These are phyloP conservation scores for Pocillopora verrucosa DNA, from an alignment of 64 coral and sea anemone genomes.

Conservation along the genomic window DNA sequence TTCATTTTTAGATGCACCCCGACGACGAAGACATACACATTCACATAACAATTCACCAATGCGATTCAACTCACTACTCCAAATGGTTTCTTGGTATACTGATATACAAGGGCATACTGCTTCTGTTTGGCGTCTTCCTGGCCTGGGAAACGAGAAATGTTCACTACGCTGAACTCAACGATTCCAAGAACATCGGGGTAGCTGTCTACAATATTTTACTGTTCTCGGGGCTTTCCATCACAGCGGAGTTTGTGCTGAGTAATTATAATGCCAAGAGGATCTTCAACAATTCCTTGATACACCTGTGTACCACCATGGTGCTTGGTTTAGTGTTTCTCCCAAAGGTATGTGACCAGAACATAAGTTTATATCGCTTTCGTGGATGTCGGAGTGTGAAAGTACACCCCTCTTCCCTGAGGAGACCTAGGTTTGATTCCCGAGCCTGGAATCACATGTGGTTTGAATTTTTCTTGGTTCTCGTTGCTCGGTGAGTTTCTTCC, in stretches of 20 bases:
- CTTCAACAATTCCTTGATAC: conserved; percentile 40
- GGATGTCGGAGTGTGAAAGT: no score
- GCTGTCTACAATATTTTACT: conserved; percentile 70
- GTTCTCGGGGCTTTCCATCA: conserved; percentile 50
- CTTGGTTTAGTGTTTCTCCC: conserved; percentile 60
- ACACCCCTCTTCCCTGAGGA: no score
- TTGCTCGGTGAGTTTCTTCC: no score
- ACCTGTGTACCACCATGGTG: conserved; percentile 49
- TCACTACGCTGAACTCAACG: conserved; percentile 57
- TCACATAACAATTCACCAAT: neutral
- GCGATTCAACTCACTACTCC: neutral
- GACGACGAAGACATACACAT: conserved; percentile 15
- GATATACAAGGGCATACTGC: conserved; percentile 50
- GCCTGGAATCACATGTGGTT: no score
- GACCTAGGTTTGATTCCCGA: no score
- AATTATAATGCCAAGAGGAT: conserved; percentile 46
- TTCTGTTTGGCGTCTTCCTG: conserved; percentile 73
- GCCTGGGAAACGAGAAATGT: conserved; percentile 86
- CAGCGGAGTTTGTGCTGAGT: conserved; percentile 52
- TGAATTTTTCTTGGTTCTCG: no score
- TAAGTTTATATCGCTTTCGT: neutral
- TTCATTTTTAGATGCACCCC: neutral
- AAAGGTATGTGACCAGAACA: conserved; percentile 41
- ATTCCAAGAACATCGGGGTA: conserved; percentile 69
- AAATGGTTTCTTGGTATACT: conserved; percentile 4